Conservation (phyloP, 2,888 invertebrate species). For the Alentia gelatinosa region DNA sequence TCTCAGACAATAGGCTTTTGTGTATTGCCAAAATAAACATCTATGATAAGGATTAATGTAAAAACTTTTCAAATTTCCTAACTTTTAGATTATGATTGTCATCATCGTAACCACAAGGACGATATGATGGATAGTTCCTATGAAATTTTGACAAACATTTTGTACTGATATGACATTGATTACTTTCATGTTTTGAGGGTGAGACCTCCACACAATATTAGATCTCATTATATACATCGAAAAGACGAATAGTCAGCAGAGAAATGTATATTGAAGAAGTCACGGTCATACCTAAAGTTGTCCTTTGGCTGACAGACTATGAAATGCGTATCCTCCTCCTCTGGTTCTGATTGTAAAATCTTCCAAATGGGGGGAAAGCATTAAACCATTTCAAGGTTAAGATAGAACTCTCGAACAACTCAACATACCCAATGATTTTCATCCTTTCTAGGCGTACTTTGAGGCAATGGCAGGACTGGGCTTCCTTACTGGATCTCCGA, state of each 20-base stretch:
- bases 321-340: neutral
- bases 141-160: too few species aligned
- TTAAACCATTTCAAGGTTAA: too few species aligned
- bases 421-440: neutral
- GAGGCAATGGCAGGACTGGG: constrained; percentile 13
- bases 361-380: too few species aligned
- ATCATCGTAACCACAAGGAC: too few species aligned
- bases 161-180: too few species aligned
- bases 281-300: neutral
- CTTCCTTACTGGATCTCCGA: neutral
- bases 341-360: neutral
- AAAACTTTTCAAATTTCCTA: neutral
- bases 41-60: neutral
- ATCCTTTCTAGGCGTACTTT: neutral
- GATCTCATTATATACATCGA: neutral
- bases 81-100: too few species aligned
- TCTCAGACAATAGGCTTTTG: neutral
- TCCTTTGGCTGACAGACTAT: neutral
- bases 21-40: neutral
- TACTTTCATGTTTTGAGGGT: too few species aligned
- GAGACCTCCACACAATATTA: neutral
- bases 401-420: too few species aligned
- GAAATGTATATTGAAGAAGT: neutral
- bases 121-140: too few species aligned
- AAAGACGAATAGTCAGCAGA: too few species aligned